Evolutionary conservation across 1,140 invertebrate species (phyloP).

Genomic region (Mizuhopecten yessoensis): DNA sequence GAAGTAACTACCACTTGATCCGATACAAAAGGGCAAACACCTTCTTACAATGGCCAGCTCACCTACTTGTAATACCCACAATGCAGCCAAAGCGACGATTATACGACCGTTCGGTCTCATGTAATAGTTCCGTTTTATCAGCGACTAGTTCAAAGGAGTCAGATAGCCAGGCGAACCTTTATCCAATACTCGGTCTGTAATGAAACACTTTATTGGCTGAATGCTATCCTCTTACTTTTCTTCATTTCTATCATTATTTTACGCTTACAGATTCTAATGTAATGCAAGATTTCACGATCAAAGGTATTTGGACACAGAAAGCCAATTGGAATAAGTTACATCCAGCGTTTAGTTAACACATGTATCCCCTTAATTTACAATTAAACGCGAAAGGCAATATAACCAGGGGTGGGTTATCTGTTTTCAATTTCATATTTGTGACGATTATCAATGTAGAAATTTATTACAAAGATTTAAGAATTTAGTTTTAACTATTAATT

Average conservation of each 20-base stretch:
- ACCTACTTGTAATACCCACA: constrained; percentile 23
- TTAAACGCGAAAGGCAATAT: background rate
- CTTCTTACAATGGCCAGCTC: background rate
- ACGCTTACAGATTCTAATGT: background rate
- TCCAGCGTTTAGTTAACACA: background rate
- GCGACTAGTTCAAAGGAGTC: background rate
- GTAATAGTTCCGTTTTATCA: background rate
- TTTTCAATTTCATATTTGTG: background rate
- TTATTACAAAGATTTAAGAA: background rate
- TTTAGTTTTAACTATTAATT: background rate
- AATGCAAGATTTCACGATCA: background rate
- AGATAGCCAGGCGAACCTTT: background rate
- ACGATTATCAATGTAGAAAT: background rate
- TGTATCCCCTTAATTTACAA: background rate
- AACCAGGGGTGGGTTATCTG: background rate
- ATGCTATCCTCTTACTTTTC: background rate
- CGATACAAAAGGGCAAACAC: background rate
- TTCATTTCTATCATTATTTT: background rate
- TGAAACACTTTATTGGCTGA: background rate
- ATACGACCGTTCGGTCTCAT: constrained; percentile 6
- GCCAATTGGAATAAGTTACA: background rate
- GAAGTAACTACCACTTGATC: background rate
- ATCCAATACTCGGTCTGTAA: background rate
- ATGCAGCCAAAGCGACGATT: background rate
- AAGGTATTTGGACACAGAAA: background rate